Evolutionary conservation across 2,888 invertebrate genomes (phyloP), one percentile per base, ranked within the genome.

Genomic region (Habrosyne pyritoides): DNA sequence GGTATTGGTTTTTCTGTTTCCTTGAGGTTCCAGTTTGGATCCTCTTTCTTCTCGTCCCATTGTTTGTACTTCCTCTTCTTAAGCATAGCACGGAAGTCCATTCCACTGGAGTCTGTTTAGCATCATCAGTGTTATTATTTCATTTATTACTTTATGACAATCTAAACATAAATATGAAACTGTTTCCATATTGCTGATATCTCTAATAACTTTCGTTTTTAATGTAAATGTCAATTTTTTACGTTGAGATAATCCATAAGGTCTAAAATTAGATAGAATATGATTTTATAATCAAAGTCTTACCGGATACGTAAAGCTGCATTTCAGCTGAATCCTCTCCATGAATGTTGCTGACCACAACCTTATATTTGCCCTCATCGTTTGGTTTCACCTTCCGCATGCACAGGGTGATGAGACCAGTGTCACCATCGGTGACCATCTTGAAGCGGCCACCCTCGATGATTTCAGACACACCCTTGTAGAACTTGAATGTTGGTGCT

Each of bases 81-180:
- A 75, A 99, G 94, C 97, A 99, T 97, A 63, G 98, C 96, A 91
- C 99, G 96, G 96, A 99, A 99, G 93, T 99, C 99, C 96, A 99
- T 97, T 69, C 98, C 98, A 91, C 98, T 98, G 65, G 99, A 96
- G 93, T 98, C 99, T 97, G 61, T 50, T 56, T 50, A 49, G 54
- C 33, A 12, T 7, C 57, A 54, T 53, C 36, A 10, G 42, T 33
- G 42, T 24, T 22, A 14, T 47, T 47, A 22, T 46, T 46, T 52
- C 30, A n/a, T n/a, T n/a, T n/a, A n/a, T n/a, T n/a, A n/a, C n/a
- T n/a, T n/a, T n/a, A n/a, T n/a, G n/a, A n/a, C n/a, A n/a, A n/a
- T n/a, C n/a, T n/a, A n/a, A n/a, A n/a, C n/a, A n/a, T n/a, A n/a
- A n/a, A n/a, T n/a, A n/a, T n/a, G n/a, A n/a, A n/a, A n/a, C n/a